phyloP scores from a whole-genome alignment of 1,140 invertebrate species.

The Macrocentrus cingulum region DNA sequence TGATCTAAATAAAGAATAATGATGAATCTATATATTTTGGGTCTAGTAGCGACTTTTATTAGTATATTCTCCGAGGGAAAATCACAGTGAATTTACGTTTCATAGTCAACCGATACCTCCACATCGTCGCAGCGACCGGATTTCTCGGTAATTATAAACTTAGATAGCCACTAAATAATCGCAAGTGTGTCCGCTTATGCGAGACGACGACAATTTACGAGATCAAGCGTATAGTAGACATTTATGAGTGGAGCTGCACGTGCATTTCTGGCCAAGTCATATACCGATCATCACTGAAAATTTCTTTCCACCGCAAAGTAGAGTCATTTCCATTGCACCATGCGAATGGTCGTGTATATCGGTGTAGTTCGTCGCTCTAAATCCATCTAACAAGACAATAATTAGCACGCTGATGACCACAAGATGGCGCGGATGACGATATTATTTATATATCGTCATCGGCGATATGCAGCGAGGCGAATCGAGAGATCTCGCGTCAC shows the following conservation, averaged over 20 bases:
- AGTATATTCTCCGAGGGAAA: background rate
- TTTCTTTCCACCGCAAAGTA: background rate
- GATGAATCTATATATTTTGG: too few species aligned
- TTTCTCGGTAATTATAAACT: constrained; percentile 55
- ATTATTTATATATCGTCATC: background rate
- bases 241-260: constrained; percentile 29
- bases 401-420: too few species aligned
- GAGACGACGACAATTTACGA: constrained; percentile 46
- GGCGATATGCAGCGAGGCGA: constrained; percentile 9
- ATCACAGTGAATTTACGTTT: constrained; percentile 8
- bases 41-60: too few species aligned
- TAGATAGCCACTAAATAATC: constrained; percentile 50
- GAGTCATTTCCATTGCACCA: background rate
- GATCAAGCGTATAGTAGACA: constrained; percentile 39
- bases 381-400: too few species aligned
- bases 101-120: constrained; percentile 35
- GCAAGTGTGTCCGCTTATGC: constrained; percentile 26
- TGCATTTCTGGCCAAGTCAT: constrained; percentile 19
- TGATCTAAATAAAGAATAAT: too few species aligned
- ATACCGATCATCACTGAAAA: constrained; percentile 31
- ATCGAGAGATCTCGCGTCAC: constrained; percentile 8
- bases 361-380: too few species aligned
- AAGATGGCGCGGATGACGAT: background rate
- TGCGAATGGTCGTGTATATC: too few species aligned
- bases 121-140: constrained; percentile 31